Conservation (phyloP, 2,113 vertebrate genomes). For the Bubo scandiacus region DNA sequence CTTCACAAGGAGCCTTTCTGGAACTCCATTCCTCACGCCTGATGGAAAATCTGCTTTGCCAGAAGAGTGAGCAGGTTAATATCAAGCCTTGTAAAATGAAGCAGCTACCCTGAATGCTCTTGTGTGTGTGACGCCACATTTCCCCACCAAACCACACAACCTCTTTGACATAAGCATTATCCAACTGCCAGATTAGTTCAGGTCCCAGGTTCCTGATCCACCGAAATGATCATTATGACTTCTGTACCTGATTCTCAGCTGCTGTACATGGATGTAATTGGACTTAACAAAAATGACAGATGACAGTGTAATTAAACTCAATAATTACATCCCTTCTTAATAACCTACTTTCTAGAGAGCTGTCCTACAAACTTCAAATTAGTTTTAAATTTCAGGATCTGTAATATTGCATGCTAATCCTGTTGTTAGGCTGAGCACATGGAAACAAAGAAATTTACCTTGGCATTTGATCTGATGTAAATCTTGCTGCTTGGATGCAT, state of each 20-base stretch:
- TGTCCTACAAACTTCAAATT: not conserved
- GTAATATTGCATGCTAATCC: not conserved
- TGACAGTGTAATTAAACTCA: not conserved
- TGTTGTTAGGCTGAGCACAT: not conserved
- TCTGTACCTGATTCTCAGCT: not conserved
- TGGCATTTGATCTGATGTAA: not conserved
- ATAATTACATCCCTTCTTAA: not conserved
- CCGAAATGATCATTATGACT: not conserved
- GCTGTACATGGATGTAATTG: not conserved
- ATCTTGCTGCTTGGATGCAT: not conserved
- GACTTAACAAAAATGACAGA: not conserved
- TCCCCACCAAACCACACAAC: not conserved
- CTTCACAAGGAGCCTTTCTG: not conserved
- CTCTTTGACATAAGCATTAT: not conserved
- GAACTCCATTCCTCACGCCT: not conserved
- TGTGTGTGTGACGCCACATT: not conserved
- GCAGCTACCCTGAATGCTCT: not conserved
- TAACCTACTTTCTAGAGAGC: not conserved
- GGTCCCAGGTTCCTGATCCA: not conserved
- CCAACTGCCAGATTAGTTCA: not conserved
- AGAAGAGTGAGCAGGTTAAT: not conserved
- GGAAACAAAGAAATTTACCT: not conserved
- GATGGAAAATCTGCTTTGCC: not conserved
- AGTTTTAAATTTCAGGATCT: not conserved
- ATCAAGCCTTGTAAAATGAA: not conserved